Base-by-base conservation (phyloP, 2,888 invertebrate species). In the Mythimna impura region DNA sequence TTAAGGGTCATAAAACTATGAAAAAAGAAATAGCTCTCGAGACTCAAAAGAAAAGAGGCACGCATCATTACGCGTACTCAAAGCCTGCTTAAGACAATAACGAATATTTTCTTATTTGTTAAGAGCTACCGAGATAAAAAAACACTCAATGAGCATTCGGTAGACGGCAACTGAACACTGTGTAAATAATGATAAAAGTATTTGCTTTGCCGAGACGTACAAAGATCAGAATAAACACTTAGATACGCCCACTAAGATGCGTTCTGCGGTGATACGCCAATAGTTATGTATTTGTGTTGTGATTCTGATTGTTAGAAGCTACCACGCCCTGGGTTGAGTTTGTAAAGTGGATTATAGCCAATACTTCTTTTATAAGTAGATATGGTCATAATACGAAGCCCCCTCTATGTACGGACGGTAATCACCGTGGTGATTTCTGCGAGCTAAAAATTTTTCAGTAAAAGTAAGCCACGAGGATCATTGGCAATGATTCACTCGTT, bases 131-230 rank as follows among this genome's bases (percentile, higher is more conserved):
- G 84, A 88, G 87, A 88, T 88, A 89, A 91, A 89, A 91, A 91
- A 92, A 89, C 87, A 91, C 89, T 91, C 91, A 88, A 89, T 90
- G 89, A 87, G 87, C 88, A 89, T 92, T 92, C 91, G 89, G 93
- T 93, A 92, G 92, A 92, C 90, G 91, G 93, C 90, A 93, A 94
- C 93, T 91, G 90, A 89, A 94, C 91, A 93, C 94, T 94, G 91
- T 91, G 93, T 95, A 93, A 95, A 96, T 92, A 95, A 88, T 89
- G 94, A 94, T 95, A 94, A 95, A 95, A 95, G 95, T 96, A 93
- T 95, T 96, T 96, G 92, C 92, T 90, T 89, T 91, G 91, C 91
- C 89, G 91, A 93, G 92, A 90, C 92, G 90, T 93, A 95, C 94
- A 95, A 95, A 94, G 95, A 94, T 93, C 93, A 90, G 86, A 86